Evolutionary conservation across 1,140 invertebrate genomes (phyloP), one percentile per base, ranked within the genome.

Genomic region (Drosophila lacteicornis): DNA sequence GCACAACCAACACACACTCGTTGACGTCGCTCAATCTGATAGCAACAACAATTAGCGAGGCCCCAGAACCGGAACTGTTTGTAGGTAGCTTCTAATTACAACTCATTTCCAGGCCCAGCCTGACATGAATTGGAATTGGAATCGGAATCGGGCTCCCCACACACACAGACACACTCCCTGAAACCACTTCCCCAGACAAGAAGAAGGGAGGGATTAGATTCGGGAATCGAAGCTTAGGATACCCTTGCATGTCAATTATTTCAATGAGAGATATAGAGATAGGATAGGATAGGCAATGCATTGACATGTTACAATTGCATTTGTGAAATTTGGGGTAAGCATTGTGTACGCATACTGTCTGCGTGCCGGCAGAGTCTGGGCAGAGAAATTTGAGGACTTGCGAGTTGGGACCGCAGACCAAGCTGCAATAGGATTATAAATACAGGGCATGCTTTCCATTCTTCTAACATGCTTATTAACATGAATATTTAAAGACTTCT

Each of bases 81-180:
- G 58, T 63, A 65, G 69, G 45, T 61, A 75, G 59, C 69, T 62
- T 50, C 60, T 65, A 76, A 76, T 76, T 75, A 69, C 66, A 75
- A 75, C 57, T 61, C 66, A 75, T 75, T 75, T 70, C 66, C 66
- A 68, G 36, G 12, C 56, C 25, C 50, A 43, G 56, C 38, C 70
- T 47, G 70, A 53, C 65, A 59, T 74, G 47, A 66, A 63, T 66
- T 57, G 38, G 25, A 36, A 36, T 60, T 45, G 27, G 9, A 42
- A 22, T 49, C 22, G 33, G 49, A 63, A 65, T 70, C 22, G 50
- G 46, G 19, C 59, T 38, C 33, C 56, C 36, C 36, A 36, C 58
- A 25, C 25, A 53, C 49, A 42, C 60, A 30, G 0, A 19, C 22
- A 53, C 36, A 27, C 59, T 11, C 15, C 13, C 17, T n/a, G 13